phyloP scores from a whole-genome alignment of 2,113 vertebrate species.

The Cavia porcellus region DNA sequence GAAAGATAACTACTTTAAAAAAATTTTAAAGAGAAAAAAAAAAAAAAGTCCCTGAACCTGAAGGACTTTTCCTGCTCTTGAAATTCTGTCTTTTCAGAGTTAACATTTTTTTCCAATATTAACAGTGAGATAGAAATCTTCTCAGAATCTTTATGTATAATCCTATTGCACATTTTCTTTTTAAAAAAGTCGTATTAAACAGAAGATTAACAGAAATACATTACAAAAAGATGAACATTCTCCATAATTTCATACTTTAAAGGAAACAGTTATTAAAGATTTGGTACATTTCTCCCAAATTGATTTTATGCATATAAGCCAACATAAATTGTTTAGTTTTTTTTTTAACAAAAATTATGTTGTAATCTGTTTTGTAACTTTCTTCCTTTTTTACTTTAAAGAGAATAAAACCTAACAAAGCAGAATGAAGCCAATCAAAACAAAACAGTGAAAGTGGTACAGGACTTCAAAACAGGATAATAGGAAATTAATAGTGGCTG shows the following conservation, averaged over 20 bases:
- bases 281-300: slow-evolving; percentile 35
- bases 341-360: background rate
- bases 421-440: no score
- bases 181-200: slow-evolving; percentile 44
- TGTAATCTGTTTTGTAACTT: background rate
- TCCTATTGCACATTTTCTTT: background rate
- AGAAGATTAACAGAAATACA: background rate
- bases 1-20: slow-evolving; percentile 23
- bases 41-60: background rate
- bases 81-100: slow-evolving; percentile 49
- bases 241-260: slow-evolving; percentile 21
- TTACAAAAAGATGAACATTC: background rate
- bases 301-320: background rate
- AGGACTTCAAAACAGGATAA: no score
- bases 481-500: no score
- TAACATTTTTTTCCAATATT: background rate
- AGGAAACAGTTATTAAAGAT: slow-evolving; percentile 1
- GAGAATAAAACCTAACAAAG: no score
- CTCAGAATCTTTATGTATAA: background rate
- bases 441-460: no score
- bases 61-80: background rate
- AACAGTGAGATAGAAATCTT: background rate
- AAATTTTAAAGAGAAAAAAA: no score
- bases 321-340: background rate
- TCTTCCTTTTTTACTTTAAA: background rate